A percentile compares a stretch with the other conserved stretches of the same genome.
Evolutionary conservation across 1,140 invertebrate species (phyloP).

Genomic region (Arion vulgaris): DNA sequence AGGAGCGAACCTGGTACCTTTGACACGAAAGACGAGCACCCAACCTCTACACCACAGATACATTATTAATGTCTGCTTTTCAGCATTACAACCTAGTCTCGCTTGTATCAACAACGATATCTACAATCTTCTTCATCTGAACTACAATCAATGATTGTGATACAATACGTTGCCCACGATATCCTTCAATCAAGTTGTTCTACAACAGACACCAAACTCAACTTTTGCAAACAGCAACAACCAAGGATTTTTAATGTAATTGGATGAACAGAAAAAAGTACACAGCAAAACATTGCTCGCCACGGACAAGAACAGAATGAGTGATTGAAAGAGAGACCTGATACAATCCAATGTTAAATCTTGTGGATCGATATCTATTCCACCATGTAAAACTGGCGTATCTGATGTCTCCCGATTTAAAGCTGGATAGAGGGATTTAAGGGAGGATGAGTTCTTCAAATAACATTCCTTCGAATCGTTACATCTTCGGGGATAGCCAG

Average conservation of each 20-base stretch:
- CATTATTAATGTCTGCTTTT: no score
- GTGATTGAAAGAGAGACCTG: not conserved
- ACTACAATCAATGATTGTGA: not conserved
- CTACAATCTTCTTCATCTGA: not conserved
- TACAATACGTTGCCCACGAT: not conserved
- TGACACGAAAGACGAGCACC: no score
- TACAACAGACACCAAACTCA: not conserved
- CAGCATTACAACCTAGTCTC: no score
- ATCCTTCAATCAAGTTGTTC: not conserved
- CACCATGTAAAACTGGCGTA: conserved; percentile 9
- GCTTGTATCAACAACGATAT: no score
- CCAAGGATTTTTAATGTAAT: conserved; percentile 14
- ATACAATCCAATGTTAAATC: conserved; percentile 9
- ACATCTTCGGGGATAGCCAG: not conserved
- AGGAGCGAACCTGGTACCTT: no score
- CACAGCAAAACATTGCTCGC: not conserved
- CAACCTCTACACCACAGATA: no score
- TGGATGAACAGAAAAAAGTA: conserved; percentile 2
- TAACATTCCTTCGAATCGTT: not conserved
- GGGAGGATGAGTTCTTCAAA: not conserved
- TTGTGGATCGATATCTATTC: not conserved
- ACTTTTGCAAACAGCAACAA: not conserved
- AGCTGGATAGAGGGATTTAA: no score
- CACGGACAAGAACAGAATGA: not conserved
- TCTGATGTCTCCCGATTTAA: conserved; percentile 9